Conservation (phyloP, 2,888 invertebrate species). For the Tetropium fuscum region DNA sequence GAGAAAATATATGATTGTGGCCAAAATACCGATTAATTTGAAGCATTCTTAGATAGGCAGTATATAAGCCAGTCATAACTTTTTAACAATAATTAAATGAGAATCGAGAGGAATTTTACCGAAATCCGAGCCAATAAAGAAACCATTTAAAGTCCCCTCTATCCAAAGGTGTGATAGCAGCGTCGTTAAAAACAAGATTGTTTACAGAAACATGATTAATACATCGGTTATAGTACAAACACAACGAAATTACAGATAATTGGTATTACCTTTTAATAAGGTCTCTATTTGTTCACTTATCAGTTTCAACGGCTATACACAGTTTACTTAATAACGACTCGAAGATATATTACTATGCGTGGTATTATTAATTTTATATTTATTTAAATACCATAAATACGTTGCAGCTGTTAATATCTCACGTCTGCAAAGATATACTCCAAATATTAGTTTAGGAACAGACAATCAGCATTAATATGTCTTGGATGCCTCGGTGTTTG, state of each 20-base stretch:
- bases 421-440: constrained; percentile 54
- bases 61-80: too few relatives aligned
- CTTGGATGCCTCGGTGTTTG: constrained; percentile 53
- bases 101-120: too few relatives aligned
- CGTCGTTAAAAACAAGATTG: too few relatives aligned
- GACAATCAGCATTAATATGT: constrained; percentile 53
- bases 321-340: constrained; percentile 49
- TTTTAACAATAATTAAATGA: too few relatives aligned
- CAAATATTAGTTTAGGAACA: constrained; percentile 57
- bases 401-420: constrained; percentile 53
- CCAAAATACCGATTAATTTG: too few relatives aligned
- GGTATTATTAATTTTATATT: constrained; percentile 51
- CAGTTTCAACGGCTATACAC: constrained; percentile 43
- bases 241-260: constrained; percentile 43
- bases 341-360: constrained; percentile 42
- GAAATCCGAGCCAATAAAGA: too few relatives aligned
- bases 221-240: constrained; percentile 41
- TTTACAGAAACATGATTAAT: constrained; percentile 36
- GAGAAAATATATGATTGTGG: too few relatives aligned
- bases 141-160: too few relatives aligned
- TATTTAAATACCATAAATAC: constrained; percentile 53
- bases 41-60: too few relatives aligned
- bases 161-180: too few relatives aligned
- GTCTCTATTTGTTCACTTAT: constrained; percentile 44
- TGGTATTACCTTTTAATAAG: constrained; percentile 44